Evolutionary conservation across 2,113 vertebrate species (phyloP).

Genomic region (Nasalis larvatus): DNA sequence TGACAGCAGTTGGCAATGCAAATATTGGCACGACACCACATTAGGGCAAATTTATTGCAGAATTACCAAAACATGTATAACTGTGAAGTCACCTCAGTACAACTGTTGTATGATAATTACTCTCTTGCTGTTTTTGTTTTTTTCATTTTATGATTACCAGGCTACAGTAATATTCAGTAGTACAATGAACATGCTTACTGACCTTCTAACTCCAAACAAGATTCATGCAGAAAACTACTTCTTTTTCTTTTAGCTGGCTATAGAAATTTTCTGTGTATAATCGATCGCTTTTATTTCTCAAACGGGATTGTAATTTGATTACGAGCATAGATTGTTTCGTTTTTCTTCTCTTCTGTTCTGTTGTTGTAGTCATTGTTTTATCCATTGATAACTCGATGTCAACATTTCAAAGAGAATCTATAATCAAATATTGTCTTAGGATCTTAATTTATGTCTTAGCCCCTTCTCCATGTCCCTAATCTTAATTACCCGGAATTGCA

Average conservation of each 20-base stretch:
- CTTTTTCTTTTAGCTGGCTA: background rate
- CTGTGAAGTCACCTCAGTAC: background rate
- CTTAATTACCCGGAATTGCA: background rate
- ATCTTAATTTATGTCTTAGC: background rate
- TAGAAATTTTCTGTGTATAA: background rate
- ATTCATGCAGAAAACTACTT: background rate
- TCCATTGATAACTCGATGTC: background rate
- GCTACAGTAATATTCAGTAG: background rate
- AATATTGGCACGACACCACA: background rate
- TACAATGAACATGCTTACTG: background rate
- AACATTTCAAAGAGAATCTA: background rate
- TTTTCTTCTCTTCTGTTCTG: background rate
- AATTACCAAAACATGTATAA: slow-evolving; percentile 9
- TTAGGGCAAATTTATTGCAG: slow-evolving; percentile 52
- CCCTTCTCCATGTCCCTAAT: background rate
- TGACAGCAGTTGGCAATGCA: slow-evolving; percentile 40
- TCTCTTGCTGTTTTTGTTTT: background rate
- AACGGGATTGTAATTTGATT: background rate
- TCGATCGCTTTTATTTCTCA: background rate
- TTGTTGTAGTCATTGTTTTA: background rate
- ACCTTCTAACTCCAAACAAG: background rate
- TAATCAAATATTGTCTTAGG: background rate
- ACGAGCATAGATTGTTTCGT: background rate
- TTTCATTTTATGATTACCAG: background rate
- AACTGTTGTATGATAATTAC: background rate